Evolutionary conservation across 2,888 invertebrate species (phyloP).

Genomic region (Papilio demoleus): DNA sequence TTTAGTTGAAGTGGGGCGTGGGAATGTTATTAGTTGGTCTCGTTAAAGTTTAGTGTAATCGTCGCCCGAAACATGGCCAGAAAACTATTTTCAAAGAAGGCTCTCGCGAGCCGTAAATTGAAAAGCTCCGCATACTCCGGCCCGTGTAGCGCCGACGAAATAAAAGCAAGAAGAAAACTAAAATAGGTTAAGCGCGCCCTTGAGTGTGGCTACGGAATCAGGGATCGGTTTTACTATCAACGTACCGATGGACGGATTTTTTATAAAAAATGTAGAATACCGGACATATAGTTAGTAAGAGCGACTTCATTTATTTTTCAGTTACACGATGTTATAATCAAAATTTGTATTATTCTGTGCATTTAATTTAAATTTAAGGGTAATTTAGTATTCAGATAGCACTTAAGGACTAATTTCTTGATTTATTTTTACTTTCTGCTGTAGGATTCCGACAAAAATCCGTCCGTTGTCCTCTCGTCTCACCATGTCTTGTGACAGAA

Average conservation of each 20-base stretch:
- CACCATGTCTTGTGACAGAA: background rate
- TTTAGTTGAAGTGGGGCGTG: conserved; percentile 30
- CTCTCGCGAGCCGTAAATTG: conserved; percentile 60
- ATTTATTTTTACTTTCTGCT: too few relatives aligned
- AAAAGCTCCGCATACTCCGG: conserved; percentile 60
- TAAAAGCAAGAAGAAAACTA: conserved; percentile 70
- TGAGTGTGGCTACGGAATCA: conserved; percentile 56
- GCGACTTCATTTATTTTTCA: too few relatives aligned
- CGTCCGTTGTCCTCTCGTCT: too few relatives aligned
- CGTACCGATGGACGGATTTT: conserved; percentile 49
- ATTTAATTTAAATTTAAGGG: too few relatives aligned
- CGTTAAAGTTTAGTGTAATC: conserved; percentile 47
- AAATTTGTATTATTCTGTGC: too few relatives aligned
- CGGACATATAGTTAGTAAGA: background rate
- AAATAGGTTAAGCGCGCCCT: conserved; percentile 74
- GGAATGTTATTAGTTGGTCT: conserved; percentile 38
- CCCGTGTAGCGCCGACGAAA: conserved; percentile 57
- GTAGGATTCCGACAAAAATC: too few relatives aligned
- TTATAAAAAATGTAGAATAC: conserved; percentile 58
- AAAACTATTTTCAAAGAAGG: conserved; percentile 53
- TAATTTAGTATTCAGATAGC: too few relatives aligned
- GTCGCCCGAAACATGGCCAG: conserved; percentile 44
- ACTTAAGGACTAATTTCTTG: too few relatives aligned
- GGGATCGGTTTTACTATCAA: conserved; percentile 65
- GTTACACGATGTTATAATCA: too few relatives aligned